A percentile compares a stretch with the other conserved stretches of the same genome.
Conservation (phyloP, 2,113 vertebrate species). For the Sapayoa aenigma region DNA sequence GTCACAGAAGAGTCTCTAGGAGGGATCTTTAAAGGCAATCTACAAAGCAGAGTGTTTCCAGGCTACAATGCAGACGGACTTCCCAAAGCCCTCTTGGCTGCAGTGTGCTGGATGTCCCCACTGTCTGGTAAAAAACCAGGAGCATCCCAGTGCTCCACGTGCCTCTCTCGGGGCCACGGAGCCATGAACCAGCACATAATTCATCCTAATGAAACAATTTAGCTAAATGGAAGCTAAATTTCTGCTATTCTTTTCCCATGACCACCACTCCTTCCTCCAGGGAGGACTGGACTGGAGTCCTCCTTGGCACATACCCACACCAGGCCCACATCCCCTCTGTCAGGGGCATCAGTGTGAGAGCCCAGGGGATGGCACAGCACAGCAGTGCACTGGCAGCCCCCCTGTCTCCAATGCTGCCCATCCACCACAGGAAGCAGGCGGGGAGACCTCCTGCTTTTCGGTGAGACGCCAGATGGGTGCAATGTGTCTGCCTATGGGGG, state of each 20-base stretch:
- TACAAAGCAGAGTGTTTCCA: neutral
- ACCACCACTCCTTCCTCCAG: neutral
- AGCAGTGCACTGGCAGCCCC: neutral
- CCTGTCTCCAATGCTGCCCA: neutral
- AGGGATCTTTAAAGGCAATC: neutral
- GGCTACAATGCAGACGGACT: neutral
- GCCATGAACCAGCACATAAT: accelerated
- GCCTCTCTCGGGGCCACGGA: accelerated
- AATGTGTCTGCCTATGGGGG: neutral
- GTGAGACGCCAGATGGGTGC: neutral
- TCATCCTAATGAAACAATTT: neutral
- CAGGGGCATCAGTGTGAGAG: neutral
- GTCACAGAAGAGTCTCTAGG: neutral
- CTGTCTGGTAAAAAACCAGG: neutral
- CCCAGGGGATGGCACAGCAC: neutral
- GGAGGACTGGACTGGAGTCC: neutral
- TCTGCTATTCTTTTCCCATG: neutral
- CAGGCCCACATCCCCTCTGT: neutral
- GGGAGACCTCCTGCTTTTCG: neutral
- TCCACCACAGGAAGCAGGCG: accelerated
- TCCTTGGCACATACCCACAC: accelerated
- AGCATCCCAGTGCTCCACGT: accelerated
- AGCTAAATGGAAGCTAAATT: neutral
- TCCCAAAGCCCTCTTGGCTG: neutral
- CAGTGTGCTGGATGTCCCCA: neutral